Conservation (phyloP, 2,888 invertebrate genomes). For the Troides oblongomaculatus region DNA sequence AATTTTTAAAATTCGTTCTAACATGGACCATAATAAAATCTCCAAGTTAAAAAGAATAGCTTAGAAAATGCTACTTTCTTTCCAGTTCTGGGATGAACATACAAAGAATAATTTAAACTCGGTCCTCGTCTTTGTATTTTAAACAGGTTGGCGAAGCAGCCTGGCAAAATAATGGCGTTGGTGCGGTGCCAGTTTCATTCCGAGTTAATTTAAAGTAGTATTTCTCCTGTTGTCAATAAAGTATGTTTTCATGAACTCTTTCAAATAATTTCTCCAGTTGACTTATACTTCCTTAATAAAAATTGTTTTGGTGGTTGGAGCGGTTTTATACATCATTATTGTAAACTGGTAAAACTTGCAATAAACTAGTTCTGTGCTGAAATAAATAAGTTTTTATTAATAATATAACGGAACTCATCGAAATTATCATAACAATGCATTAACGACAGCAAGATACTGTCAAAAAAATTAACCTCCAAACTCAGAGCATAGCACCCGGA, state of each 20-base stretch:
- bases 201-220: slow-evolving; percentile 22
- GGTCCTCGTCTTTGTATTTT: slow-evolving; percentile 25
- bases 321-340: background rate
- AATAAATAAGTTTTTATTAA: too few relatives aligned
- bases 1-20: background rate
- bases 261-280: slow-evolving; percentile 1
- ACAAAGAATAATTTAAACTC: slow-evolving; percentile 25
- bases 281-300: slow-evolving; percentile 4
- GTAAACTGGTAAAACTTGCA: background rate
- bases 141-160: slow-evolving; percentile 23
- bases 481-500: too few relatives aligned
- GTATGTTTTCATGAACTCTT: slow-evolving; percentile 12
- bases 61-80: slow-evolving; percentile 21
- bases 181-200: slow-evolving; percentile 26
- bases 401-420: too few relatives aligned
- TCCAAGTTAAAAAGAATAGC: slow-evolving; percentile 10
- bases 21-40: background rate
- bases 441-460: too few relatives aligned
- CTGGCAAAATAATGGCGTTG: slow-evolving; percentile 25
- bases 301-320: background rate
- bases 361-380: background rate
- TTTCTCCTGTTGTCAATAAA: slow-evolving; percentile 24
- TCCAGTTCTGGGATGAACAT: slow-evolving; percentile 18
- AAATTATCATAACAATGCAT: too few relatives aligned
- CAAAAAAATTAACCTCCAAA: too few relatives aligned